Evolutionary conservation across 2,888 invertebrate species (phyloP).

Genomic region (Dicycla oo): DNA sequence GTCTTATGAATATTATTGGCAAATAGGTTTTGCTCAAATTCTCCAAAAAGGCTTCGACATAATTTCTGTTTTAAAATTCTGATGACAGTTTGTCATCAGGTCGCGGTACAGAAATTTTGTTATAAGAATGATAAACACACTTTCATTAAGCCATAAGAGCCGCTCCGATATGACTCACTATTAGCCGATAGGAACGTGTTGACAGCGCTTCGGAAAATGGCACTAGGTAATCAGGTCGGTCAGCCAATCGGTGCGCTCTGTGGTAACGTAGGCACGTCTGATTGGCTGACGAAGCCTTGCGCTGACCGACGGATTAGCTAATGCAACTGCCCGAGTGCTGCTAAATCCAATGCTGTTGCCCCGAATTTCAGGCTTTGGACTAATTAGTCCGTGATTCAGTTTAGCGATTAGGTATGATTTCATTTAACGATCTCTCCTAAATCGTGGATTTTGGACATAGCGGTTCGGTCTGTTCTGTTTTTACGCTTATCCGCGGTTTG

Average conservation of each 20-base stretch:
- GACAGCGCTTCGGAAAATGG: slow-evolving; percentile 39
- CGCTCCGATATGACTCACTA: background rate
- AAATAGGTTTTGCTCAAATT: too few relatives aligned
- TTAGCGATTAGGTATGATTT: slow-evolving; percentile 48
- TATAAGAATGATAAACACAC: background rate
- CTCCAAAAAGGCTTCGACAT: too few relatives aligned
- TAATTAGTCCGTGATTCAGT: slow-evolving; percentile 46
- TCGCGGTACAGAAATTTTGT: too few relatives aligned
- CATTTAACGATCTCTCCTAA: slow-evolving; percentile 33
- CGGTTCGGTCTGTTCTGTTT: background rate
- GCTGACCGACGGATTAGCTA: slow-evolving; percentile 48
- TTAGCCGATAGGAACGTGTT: slow-evolving; percentile 28
- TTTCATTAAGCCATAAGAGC: slow-evolving; percentile 5
- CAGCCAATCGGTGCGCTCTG: slow-evolving; percentile 29
- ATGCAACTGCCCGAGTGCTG: slow-evolving; percentile 37
- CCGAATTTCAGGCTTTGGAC: slow-evolving; percentile 46
- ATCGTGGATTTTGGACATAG: background rate
- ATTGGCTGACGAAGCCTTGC: slow-evolving; percentile 45
- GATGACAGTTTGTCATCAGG: too few relatives aligned
- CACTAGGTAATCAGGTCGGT: slow-evolving; percentile 35
- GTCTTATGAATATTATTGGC: too few relatives aligned
- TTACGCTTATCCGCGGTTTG: background rate
- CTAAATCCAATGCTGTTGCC: slow-evolving; percentile 36
- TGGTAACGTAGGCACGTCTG: slow-evolving; percentile 37
- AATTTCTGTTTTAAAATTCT: too few relatives aligned